Conservation (phyloP, 1,140 invertebrate species). For the Acromyrmex heyeri region DNA sequence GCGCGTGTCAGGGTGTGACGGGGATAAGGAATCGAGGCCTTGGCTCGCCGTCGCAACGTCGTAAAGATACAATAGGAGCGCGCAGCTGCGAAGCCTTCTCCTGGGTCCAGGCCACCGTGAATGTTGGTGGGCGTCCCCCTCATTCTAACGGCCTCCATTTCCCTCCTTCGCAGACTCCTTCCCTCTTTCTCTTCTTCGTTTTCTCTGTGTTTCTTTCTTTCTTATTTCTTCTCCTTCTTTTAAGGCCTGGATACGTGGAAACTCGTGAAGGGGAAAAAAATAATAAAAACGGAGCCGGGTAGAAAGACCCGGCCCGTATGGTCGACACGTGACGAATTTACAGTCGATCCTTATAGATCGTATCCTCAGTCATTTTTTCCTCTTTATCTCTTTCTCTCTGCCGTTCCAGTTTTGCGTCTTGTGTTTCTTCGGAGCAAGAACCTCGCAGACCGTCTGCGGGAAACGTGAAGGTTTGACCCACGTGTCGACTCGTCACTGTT, state of each 20-base stretch:
- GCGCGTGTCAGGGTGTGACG: neutral
- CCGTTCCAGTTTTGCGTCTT: slow-evolving; percentile 18
- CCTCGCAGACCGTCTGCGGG: slow-evolving; percentile 15
- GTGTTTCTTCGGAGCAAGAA: slow-evolving; percentile 25
- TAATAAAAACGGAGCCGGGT: slow-evolving; percentile 4
- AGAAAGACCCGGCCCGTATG: slow-evolving; percentile 24
- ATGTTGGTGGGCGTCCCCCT: slow-evolving; percentile 46
- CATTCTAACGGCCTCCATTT: slow-evolving; percentile 15
- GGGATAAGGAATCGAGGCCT: slow-evolving; percentile 26
- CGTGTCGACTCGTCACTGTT: slow-evolving; percentile 26
- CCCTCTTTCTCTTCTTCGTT: neutral
- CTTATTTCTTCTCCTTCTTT: slow-evolving; percentile 19
- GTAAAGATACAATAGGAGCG: slow-evolving; percentile 59
- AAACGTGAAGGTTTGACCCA: slow-evolving; percentile 47
- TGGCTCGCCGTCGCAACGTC: slow-evolving; percentile 52
- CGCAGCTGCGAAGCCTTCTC: slow-evolving; percentile 38
- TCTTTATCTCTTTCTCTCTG: neutral
- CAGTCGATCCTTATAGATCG: slow-evolving; percentile 25
- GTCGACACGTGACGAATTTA: slow-evolving; percentile 57
- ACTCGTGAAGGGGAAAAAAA: slow-evolving; percentile 22
- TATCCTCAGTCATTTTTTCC: neutral
- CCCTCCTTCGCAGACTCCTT: neutral
- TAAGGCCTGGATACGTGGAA: slow-evolving; percentile 35
- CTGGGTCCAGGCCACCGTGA: slow-evolving; percentile 51
- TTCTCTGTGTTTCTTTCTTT: neutral